These are phyloP conservation scores for Neogale vison DNA, from an alignment of 2,113 vertebrate genomes.

Conservation along the genomic window DNA sequence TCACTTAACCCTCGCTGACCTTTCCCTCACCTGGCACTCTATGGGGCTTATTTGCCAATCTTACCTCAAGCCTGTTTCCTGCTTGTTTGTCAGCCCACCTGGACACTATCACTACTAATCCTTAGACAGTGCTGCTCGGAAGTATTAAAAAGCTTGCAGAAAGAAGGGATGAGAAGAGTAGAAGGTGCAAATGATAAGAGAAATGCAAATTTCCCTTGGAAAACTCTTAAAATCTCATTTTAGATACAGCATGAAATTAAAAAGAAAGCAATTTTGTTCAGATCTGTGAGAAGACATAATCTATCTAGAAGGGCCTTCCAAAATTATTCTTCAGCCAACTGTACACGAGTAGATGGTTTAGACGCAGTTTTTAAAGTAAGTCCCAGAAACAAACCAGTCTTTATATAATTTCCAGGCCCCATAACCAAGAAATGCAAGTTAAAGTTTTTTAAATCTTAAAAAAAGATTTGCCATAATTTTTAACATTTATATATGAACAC, in stretches of 20 bases:
- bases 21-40: not conserved
- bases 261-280: not conserved
- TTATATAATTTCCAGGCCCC: not conserved
- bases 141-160: not conserved
- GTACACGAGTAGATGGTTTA: not conserved
- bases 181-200: not conserved
- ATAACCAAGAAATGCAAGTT: constrained; percentile 14
- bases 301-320: not conserved
- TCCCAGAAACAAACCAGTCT: not conserved
- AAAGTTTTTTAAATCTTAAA: not conserved
- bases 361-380: not conserved
- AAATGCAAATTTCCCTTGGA: not conserved
- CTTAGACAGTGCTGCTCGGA: not conserved
- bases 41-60: not conserved
- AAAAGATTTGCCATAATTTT: not conserved
- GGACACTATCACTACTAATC: not conserved
- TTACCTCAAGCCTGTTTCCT: not conserved
- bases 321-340: not conserved
- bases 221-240: not conserved
- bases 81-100: not conserved
- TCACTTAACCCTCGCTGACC: not conserved
- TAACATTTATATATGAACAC: not conserved
- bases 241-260: not conserved
- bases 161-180: not conserved
- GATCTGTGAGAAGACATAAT: not conserved